These are phyloP conservation scores for Megalopta genalis DNA, from an alignment of 1,140 invertebrate genomes.

Conservation along the genomic window DNA sequence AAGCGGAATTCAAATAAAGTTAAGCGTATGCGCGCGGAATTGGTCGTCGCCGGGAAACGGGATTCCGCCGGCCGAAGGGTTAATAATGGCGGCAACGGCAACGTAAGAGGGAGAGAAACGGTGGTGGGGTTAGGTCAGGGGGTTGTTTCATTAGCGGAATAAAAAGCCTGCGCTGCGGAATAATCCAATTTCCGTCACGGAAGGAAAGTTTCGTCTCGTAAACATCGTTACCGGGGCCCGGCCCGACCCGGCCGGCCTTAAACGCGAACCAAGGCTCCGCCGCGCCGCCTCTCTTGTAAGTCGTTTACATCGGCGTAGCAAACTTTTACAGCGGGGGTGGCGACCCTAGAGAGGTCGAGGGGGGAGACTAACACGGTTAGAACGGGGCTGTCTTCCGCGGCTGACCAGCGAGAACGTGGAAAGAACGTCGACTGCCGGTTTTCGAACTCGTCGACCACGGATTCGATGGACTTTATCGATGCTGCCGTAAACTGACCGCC, in stretches of 20 bases:
- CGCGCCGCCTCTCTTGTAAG: background rate
- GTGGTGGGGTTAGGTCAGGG: background rate
- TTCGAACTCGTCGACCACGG: background rate
- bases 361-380: slow-evolving; percentile 1
- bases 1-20: background rate
- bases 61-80: background rate
- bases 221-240: slow-evolving; percentile 24
- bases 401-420: background rate
- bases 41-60: background rate
- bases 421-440: background rate
- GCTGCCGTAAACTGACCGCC: no score
- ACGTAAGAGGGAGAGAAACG: no score
- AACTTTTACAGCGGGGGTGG: slow-evolving; percentile 19
- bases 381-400: background rate
- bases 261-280: slow-evolving; percentile 1
- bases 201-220: slow-evolving; percentile 19
- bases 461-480: no score
- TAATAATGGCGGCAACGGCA: no score
- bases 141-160: slow-evolving; percentile 21
- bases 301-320: slow-evolving; percentile 27
- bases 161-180: slow-evolving; percentile 13
- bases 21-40: background rate
- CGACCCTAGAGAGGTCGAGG: background rate
- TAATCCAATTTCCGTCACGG: slow-evolving; percentile 32
- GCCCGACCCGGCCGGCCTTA: background rate